Percentiles rank a stretch among this genome's conserved stretches.
These are phyloP conservation scores for Myopa testacea DNA, from an alignment of 2,888 invertebrate genomes.

Conservation along the genomic window DNA sequence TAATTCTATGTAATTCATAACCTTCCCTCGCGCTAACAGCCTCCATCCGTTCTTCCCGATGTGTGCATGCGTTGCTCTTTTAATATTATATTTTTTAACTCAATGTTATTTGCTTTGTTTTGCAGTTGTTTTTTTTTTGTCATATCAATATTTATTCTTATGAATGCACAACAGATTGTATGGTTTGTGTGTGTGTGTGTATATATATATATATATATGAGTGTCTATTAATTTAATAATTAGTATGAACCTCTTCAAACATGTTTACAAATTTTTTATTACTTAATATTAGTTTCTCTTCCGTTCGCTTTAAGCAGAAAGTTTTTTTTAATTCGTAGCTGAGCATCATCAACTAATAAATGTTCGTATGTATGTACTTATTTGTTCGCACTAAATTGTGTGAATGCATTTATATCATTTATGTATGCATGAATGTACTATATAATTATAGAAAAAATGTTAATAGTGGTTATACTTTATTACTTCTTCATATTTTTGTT, in stretches of 20 bases:
- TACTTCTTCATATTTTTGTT: conserved; percentile 21
- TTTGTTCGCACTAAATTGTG: conserved; percentile 6
- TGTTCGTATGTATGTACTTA: conserved; percentile 4
- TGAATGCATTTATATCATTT: conserved; percentile 4
- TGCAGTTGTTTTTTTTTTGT: conserved; percentile 30
- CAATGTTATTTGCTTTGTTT: conserved; percentile 38
- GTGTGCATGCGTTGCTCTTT: conserved; percentile 34
- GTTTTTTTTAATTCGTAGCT: conserved; percentile 23
- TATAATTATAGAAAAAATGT: conserved; percentile 22
- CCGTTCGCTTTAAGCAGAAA: conserved; percentile 35
- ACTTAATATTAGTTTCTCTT: conserved; percentile 34
- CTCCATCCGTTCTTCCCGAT: conserved; percentile 10
- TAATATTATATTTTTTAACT: conserved; percentile 29
- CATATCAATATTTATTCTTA: conserved; percentile 35
- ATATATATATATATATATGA: conserved; percentile 8
- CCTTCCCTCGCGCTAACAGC: conserved; percentile 11
- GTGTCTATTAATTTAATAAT: conserved; percentile 15
- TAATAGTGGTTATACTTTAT: conserved; percentile 8
- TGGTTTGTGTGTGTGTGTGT: conserved; percentile 39
- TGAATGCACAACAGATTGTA: conserved; percentile 48
- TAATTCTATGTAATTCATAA: conserved; percentile 60
- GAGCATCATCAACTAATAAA: conserved; percentile 26
- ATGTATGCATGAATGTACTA: conserved; percentile 7
- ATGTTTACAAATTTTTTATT: conserved; percentile 42
- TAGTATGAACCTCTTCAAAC: conserved; percentile 39